phyloP scores from a whole-genome alignment of 2,888 invertebrate genomes.

The Meandrusa payeni region DNA sequence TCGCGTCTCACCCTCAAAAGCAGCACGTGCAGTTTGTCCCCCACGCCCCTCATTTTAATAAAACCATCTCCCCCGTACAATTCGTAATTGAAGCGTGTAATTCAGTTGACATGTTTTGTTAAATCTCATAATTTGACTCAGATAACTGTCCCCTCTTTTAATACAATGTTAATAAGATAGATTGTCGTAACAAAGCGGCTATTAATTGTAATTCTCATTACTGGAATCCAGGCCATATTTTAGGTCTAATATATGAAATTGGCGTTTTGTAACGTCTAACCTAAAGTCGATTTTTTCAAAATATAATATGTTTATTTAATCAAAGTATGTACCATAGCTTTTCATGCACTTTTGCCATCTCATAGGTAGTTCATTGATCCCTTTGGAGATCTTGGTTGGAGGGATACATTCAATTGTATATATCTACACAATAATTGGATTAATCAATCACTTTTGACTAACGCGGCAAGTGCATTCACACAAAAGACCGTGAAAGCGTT shows the following conservation, averaged over 20 bases:
- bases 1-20: conserved; percentile 38
- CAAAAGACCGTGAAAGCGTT: conserved; percentile 7
- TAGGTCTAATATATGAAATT: background rate
- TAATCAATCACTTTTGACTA: conserved; percentile 17
- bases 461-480: conserved; percentile 9
- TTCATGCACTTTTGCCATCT: no score
- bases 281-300: no score
- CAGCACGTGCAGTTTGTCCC: conserved; percentile 52
- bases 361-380: no score
- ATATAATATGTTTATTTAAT: no score
- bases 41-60: conserved; percentile 44
- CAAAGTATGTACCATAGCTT: no score
- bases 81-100: conserved; percentile 73
- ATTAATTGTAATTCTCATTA: no score
- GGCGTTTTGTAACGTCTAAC: no score
- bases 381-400: no score
- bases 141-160: conserved; percentile 34
- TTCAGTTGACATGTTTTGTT: conserved; percentile 72
- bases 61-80: conserved; percentile 36
- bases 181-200: background rate
- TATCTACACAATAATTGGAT: background rate
- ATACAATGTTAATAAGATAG: conserved; percentile 11
- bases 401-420: no score
- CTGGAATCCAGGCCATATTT: no score
- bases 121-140: conserved; percentile 73